Evolutionary conservation across 2,797 vertebrate species (phyloP).

Genomic region (Menidia menidia): DNA sequence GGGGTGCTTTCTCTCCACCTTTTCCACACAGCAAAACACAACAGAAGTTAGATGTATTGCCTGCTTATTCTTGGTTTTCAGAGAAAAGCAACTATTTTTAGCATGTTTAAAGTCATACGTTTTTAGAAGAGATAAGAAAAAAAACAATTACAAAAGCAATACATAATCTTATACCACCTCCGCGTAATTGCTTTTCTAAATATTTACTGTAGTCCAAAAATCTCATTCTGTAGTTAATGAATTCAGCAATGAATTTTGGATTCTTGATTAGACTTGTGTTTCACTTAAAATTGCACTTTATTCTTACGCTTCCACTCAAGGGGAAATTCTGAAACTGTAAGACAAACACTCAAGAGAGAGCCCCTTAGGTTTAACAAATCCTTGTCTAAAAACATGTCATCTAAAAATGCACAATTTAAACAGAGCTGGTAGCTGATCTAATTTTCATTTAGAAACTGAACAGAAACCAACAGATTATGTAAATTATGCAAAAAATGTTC

Average conservation of each 20-base stretch:
- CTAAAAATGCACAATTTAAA: conserved; percentile 32
- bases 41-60: conserved; percentile 6
- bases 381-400: conserved; percentile 27
- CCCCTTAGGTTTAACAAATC: conserved; percentile 21
- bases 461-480: conserved; percentile 1
- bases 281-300: conserved; percentile 37
- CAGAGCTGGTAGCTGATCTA: conserved; percentile 15
- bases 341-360: conserved; percentile 29
- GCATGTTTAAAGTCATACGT: conserved; percentile 1
- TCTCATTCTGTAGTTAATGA: conserved; percentile 28
- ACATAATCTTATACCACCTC: not conserved
- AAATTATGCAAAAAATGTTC: not conserved
- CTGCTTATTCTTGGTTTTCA: conserved; percentile 2
- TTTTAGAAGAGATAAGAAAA: not conserved
- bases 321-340: conserved; percentile 33
- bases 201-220: conserved; percentile 3
- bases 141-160: not conserved
- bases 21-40: not conserved
- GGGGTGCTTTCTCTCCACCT: not conserved
- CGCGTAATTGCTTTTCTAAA: not conserved
- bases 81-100: conserved; percentile 21
- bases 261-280: conserved; percentile 45
- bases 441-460: not conserved
- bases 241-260: conserved; percentile 34
- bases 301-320: conserved; percentile 20